Evolutionary conservation across 2,797 vertebrate species (phyloP).

Genomic region (Alfaro cultratus): DNA sequence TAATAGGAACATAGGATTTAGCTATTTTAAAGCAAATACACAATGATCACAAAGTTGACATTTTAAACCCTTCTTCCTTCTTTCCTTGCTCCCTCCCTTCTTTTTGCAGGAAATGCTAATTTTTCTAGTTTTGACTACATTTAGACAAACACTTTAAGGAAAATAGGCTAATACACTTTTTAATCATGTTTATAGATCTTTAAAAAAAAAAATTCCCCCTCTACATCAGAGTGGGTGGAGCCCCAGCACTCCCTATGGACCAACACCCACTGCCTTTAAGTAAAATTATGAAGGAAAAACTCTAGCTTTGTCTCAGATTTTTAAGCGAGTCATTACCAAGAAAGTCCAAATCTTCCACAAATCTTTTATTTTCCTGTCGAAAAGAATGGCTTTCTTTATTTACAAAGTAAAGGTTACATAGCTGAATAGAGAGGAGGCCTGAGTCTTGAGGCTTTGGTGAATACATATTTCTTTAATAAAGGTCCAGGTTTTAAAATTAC

Average conservation of each 20-base stretch:
- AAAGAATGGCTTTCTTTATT: conserved; percentile 76
- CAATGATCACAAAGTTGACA: neutral
- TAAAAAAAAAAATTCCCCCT: too few relatives aligned
- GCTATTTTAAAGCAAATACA: neutral
- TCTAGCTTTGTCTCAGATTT: neutral
- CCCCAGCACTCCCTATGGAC: too few relatives aligned
- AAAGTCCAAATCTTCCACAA: conserved; percentile 50
- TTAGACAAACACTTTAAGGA: too few relatives aligned
- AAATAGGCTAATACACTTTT: too few relatives aligned
- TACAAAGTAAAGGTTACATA: conserved; percentile 76
- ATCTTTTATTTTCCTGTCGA: conserved; percentile 74
- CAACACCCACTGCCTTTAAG: neutral
- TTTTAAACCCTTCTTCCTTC: neutral
- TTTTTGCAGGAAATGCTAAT: too few relatives aligned
- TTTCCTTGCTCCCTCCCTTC: too few relatives aligned
- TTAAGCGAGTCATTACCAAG: conserved; percentile 21
- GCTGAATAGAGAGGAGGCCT: conserved; percentile 63
- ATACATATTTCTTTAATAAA: conserved; percentile 70
- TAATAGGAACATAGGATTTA: neutral
- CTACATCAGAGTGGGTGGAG: too few relatives aligned
- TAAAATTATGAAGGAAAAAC: neutral
- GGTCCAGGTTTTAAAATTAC: conserved; percentile 63
- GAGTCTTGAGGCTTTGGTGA: conserved; percentile 71
- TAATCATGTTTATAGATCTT: too few relatives aligned
- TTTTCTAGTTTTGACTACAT: too few relatives aligned